Percentiles rank a stretch among this genome's conserved stretches.
Conservation (phyloP, 37 sponge, comb jelly and placozoan genomes). For the Theonella swinhoei region DNA sequence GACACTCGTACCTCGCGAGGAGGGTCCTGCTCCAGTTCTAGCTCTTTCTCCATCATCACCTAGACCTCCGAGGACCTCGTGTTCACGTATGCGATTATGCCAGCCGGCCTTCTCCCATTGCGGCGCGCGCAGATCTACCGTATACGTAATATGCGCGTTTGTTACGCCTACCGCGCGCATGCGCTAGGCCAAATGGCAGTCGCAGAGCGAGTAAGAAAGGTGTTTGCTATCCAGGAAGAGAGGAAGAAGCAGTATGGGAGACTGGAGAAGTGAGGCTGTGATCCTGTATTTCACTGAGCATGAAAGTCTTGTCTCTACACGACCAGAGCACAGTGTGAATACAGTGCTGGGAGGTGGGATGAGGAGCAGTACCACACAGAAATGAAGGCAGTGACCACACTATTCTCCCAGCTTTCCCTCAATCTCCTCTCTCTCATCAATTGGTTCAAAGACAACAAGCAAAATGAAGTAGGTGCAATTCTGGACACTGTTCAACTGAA, state of each 20-base stretch:
- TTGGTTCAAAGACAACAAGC: background rate
- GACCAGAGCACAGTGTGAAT: constrained; percentile 23
- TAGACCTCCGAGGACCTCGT: too few relatives aligned
- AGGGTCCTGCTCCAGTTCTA: background rate
- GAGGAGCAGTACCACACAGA: constrained; percentile 10
- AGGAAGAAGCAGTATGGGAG: constrained; percentile 49
- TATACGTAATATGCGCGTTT: too few relatives aligned
- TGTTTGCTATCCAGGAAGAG: constrained; percentile 64
- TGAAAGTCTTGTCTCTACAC: background rate
- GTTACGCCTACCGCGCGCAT: too few relatives aligned
- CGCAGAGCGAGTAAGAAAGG: constrained; percentile 37
- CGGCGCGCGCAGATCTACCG: too few relatives aligned
- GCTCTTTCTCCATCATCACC: too few relatives aligned
- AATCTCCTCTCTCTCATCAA: constrained; percentile 15
- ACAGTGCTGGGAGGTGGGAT: background rate
- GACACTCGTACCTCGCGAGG: background rate
- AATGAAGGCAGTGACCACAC: constrained; percentile 21
- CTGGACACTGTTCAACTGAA: constrained; percentile 36
- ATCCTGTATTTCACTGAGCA: too few relatives aligned
- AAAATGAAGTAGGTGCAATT: background rate
- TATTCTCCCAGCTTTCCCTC: constrained; percentile 40
- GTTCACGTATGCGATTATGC: too few relatives aligned
- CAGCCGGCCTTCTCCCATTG: too few relatives aligned
- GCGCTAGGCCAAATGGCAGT: too few relatives aligned
- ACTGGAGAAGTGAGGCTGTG: constrained; percentile 42